A percentile compares a stretch with the other conserved stretches of the same genome.
phyloP scores from a whole-genome alignment of 2,797 vertebrate genomes.

The Odontamblyopus rebecca region DNA sequence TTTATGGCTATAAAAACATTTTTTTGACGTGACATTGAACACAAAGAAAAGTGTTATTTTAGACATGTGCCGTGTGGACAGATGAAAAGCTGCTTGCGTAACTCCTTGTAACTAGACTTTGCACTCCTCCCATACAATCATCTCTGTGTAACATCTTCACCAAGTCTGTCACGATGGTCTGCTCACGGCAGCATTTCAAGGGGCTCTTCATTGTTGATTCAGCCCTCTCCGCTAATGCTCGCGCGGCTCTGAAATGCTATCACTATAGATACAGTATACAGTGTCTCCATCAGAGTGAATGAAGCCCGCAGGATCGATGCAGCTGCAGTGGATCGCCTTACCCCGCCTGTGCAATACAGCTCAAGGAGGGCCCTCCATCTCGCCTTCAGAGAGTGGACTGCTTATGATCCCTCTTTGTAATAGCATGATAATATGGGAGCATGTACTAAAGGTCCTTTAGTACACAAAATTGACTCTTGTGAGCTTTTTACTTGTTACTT shows the following conservation, averaged over 20 bases:
- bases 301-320: conserved; percentile 58
- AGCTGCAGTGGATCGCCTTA: conserved; percentile 58
- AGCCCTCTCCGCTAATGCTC: conserved; percentile 19
- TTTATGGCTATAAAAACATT: too few species aligned
- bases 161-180: conserved; percentile 24
- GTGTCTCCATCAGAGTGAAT: conserved; percentile 58
- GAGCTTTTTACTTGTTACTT: too few species aligned
- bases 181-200: conserved; percentile 8
- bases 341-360: conserved; percentile 34
- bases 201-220: conserved; percentile 29
- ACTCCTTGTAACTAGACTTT: conserved; percentile 45
- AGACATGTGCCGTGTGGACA: background rate
- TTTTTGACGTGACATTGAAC: background rate
- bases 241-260: conserved; percentile 56
- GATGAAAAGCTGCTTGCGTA: conserved; percentile 35
- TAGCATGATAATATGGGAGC: background rate
- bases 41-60: background rate
- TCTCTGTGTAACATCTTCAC: conserved; percentile 41
- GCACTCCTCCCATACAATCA: conserved; percentile 51
- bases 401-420: conserved; percentile 1
- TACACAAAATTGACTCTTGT: too few species aligned
- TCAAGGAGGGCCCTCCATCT: conserved; percentile 32
- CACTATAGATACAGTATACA: conserved; percentile 25
- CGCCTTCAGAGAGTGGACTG: conserved; percentile 8
- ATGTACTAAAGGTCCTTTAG: background rate